Evolutionary conservation across 2,797 vertebrate species (phyloP).

Genomic region (Pangasius mekongensis): DNA sequence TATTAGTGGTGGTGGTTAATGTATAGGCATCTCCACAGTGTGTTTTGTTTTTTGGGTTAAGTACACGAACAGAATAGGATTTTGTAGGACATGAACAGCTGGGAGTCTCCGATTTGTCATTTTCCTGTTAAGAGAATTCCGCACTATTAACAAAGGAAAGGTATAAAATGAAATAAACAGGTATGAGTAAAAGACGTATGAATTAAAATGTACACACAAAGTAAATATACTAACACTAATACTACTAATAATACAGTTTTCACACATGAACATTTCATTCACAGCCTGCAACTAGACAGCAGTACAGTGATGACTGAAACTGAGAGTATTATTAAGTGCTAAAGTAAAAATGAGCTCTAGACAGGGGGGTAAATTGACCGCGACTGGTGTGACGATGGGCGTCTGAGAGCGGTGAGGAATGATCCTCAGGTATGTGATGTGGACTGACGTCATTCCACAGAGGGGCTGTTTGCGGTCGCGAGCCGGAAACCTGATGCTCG

Average conservation of each 20-base stretch:
- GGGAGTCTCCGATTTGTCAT: neutral
- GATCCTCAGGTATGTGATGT: slow-evolving; percentile 1
- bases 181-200: neutral
- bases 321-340: neutral
- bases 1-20: no score
- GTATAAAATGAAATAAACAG: neutral
- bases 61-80: no score
- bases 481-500: slow-evolving; percentile 26
- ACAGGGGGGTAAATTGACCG: neutral
- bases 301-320: no score
- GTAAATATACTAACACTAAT: neutral
- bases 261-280: neutral
- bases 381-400: neutral
- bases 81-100: neutral
- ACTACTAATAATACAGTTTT: neutral
- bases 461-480: slow-evolving; percentile 11
- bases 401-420: neutral
- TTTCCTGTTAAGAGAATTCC: neutral
- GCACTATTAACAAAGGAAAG: neutral
- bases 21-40: no score
- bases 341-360: neutral
- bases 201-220: neutral
- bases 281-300: no score
- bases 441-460: slow-evolving; percentile 15
- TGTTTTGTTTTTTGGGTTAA: no score